phyloP scores from a whole-genome alignment of 2,888 invertebrate species.

The Cepaea hortensis region DNA sequence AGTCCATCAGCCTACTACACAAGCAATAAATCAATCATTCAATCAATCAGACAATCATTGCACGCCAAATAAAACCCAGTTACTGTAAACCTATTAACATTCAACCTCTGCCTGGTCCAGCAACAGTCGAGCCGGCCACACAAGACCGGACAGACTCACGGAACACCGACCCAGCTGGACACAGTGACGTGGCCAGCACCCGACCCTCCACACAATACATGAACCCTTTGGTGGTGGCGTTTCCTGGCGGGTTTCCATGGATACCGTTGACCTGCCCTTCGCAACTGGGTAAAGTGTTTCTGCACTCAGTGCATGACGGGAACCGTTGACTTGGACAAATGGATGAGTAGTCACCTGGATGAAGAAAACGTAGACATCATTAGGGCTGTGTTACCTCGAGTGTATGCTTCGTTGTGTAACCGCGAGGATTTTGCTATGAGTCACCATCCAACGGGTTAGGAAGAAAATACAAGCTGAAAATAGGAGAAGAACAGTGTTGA shows the following conservation, averaged over 20 bases:
- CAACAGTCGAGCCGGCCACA: constrained; percentile 6
- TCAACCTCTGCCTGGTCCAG: background rate
- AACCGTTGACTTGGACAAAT: constrained; percentile 47
- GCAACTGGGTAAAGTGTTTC: constrained; percentile 43
- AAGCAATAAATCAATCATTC: too few species aligned
- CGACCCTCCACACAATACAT: constrained; percentile 50
- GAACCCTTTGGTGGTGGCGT: constrained; percentile 36
- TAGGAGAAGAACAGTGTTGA: too few species aligned
- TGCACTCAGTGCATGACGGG: constrained; percentile 42
- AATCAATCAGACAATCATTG: too few species aligned
- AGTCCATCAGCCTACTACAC: too few species aligned
- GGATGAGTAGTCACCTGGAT: constrained; percentile 46
- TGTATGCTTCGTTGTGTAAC: background rate
- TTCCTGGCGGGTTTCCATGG: constrained; percentile 47
- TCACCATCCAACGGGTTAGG: background rate
- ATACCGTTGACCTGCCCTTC: constrained; percentile 40
- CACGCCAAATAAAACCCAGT: too few species aligned
- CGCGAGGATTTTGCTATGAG: background rate
- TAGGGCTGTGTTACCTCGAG: too few species aligned
- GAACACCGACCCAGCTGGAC: constrained; percentile 41
- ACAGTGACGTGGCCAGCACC: constrained; percentile 41
- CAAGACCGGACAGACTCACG: constrained; percentile 39
- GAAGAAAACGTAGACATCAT: too few species aligned
- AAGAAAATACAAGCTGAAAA: too few species aligned
- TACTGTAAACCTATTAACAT: too few species aligned